Conservation (phyloP, 2,113 vertebrate species). For the Ameiurus melas region DNA sequence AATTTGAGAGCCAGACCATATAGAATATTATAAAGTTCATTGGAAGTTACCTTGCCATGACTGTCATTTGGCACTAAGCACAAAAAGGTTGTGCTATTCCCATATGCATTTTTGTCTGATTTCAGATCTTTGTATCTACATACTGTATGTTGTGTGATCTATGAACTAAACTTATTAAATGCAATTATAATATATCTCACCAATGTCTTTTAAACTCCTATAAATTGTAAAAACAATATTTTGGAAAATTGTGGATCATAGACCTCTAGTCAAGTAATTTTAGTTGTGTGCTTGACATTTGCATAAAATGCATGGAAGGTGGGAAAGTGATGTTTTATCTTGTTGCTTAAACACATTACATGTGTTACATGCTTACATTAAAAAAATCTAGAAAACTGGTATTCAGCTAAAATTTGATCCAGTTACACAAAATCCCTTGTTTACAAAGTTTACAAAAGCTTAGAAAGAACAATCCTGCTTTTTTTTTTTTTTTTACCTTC, state of each 20-base stretch:
- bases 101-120: neutral
- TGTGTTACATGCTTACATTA: neutral
- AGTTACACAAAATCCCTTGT: neutral
- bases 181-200: neutral
- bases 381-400: neutral
- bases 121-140: neutral
- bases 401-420: neutral
- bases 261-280: neutral
- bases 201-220: neutral
- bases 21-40: constrained; percentile 18
- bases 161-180: neutral
- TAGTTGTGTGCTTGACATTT: neutral
- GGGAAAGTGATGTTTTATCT: neutral
- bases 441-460: neutral
- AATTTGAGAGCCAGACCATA: constrained; percentile 9
- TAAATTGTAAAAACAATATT: neutral
- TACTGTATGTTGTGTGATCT: neutral
- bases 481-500: neutral
- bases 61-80: constrained; percentile 10
- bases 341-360: neutral
- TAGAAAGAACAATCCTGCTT: neutral
- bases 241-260: neutral
- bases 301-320: neutral
- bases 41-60: neutral
- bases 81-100: neutral